Percentiles rank a stretch among this genome's conserved stretches.
Conservation (phyloP, 2,113 vertebrate genomes). For the Gambusia holbrooki region DNA sequence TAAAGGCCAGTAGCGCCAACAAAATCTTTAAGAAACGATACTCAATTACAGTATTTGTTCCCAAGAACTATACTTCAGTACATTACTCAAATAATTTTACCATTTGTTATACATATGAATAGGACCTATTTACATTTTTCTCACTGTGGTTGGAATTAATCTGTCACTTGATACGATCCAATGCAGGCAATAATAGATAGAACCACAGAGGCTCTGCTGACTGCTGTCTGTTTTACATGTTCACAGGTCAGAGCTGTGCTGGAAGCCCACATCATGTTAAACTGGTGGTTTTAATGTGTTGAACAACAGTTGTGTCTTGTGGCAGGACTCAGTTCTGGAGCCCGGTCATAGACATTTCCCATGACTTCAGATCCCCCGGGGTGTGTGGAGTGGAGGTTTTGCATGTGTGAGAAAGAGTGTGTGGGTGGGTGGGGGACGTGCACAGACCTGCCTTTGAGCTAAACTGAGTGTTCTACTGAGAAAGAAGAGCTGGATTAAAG, state of each 20-base stretch:
- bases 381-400: not conserved
- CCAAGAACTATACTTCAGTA: too few species aligned
- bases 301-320: not conserved
- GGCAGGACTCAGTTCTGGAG: not conserved
- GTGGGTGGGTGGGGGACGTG: not conserved
- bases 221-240: too few species aligned
- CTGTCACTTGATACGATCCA: too few species aligned
- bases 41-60: too few species aligned
- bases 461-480: constrained; percentile 35
- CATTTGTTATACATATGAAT: too few species aligned
- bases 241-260: not conserved
- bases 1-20: too few species aligned
- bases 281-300: not conserved
- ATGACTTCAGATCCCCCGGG: not conserved
- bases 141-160: too few species aligned
- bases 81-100: too few species aligned
- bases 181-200: too few species aligned
- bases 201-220: too few species aligned
- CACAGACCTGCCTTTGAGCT: constrained; percentile 36
- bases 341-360: not conserved
- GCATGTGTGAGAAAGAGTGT: not conserved
- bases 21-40: too few species aligned
- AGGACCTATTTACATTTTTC: too few species aligned
- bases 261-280: not conserved
- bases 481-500: constrained; percentile 40